Conservation (phyloP, 1,140 invertebrate species). For the Zaprionus capensis region DNA sequence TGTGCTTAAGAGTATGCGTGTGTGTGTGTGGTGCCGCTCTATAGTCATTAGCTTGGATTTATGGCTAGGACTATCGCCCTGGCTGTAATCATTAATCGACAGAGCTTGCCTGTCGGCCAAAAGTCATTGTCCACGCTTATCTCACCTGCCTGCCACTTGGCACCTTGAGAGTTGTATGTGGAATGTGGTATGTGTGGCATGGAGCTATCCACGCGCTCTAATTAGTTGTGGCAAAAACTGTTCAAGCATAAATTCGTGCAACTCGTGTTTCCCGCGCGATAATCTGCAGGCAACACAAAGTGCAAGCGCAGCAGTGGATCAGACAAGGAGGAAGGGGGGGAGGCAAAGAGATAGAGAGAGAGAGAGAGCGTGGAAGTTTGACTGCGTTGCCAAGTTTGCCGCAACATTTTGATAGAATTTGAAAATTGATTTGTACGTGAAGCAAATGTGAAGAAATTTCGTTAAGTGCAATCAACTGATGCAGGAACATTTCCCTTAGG, state of each 20-base stretch:
- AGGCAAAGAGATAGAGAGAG: neutral
- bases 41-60: conserved; percentile 47
- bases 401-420: conserved; percentile 5
- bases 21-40: neutral
- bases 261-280: neutral
- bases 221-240: neutral
- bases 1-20: conserved; percentile 1
- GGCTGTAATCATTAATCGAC: conserved; percentile 1
- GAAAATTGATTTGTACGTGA: conserved; percentile 21
- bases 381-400: conserved; percentile 14
- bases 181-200: neutral
- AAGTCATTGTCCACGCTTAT: neutral
- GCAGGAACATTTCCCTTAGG: neutral
- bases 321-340: neutral
- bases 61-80: conserved; percentile 30
- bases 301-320: neutral
- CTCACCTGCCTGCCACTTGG: neutral
- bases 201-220: neutral
- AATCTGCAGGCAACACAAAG: conserved; percentile 6
- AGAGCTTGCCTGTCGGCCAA: neutral
- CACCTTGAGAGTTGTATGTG: neutral
- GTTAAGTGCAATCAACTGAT: conserved; percentile 20
- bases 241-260: neutral
- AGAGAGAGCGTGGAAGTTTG: neutral
- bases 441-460: neutral